Percentiles rank a stretch among this genome's conserved stretches.
Evolutionary conservation across 2,113 vertebrate species (phyloP).

Genomic region (Ivindomyrus marchei): DNA sequence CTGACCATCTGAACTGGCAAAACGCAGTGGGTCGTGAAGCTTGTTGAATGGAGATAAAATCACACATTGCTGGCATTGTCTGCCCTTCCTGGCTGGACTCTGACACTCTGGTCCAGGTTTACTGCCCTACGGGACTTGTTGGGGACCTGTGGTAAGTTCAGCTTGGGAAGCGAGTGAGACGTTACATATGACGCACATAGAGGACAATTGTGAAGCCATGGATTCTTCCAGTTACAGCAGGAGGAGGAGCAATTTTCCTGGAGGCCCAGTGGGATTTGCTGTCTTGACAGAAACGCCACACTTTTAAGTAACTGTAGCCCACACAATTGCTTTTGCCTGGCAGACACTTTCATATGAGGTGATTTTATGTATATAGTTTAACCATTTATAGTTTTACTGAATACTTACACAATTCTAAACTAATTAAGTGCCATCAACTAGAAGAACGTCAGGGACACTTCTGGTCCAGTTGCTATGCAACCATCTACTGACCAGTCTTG

Average conservation of each 20-base stretch:
- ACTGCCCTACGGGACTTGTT: background rate
- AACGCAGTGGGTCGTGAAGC: background rate
- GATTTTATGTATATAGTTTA: background rate
- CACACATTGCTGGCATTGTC: background rate
- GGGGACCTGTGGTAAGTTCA: constrained; percentile 14
- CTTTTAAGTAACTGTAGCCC: background rate
- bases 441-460: background rate
- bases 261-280: background rate
- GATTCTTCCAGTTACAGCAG: background rate
- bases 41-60: background rate
- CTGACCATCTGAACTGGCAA: background rate
- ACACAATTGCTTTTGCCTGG: background rate
- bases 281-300: background rate
- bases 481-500: background rate
- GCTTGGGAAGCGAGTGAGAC: background rate
- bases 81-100: background rate
- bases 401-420: background rate
- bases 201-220: background rate
- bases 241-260: background rate
- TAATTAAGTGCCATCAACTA: background rate
- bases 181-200: background rate
- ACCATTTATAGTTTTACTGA: background rate
- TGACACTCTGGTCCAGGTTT: background rate
- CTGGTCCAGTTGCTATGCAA: background rate
- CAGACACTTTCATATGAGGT: background rate